Percentiles rank a stretch among this genome's conserved stretches.
phyloP scores from a whole-genome alignment of 2,888 invertebrate genomes.

The Drosophila ustulata region DNA sequence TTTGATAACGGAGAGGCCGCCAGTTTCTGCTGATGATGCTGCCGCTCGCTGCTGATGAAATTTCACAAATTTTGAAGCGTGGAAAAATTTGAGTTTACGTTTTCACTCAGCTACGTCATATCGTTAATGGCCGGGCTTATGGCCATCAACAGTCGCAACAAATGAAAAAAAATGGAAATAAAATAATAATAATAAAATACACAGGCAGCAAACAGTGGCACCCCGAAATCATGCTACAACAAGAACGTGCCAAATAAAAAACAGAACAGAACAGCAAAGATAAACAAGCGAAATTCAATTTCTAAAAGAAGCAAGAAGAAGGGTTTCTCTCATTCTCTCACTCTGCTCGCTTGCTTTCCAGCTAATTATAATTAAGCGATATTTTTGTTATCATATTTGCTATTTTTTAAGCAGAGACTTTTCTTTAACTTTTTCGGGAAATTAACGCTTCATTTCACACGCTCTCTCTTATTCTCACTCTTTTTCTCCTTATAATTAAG shows the following conservation, averaged over 20 bases:
- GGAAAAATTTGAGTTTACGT: constrained; percentile 65
- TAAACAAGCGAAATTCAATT: constrained; percentile 6
- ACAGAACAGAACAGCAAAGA: background rate
- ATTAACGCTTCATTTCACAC: no score
- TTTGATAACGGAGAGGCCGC: constrained; percentile 52
- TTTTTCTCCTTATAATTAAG: no score
- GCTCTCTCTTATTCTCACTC: no score
- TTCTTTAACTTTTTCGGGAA: no score
- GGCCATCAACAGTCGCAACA: constrained; percentile 4
- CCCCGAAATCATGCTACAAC: background rate
- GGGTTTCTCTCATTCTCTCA: background rate
- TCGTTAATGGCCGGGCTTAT: constrained; percentile 54
- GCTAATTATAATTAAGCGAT: no score
- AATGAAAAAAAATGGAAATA: no score
- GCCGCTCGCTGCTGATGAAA: constrained; percentile 64
- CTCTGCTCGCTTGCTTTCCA: background rate
- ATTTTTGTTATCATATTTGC: no score
- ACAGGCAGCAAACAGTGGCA: background rate
- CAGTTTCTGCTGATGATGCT: constrained; percentile 53
- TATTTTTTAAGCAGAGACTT: no score
- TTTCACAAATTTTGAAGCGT: constrained; percentile 65
- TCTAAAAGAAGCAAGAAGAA: background rate
- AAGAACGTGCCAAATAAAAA: background rate
- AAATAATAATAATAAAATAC: background rate
- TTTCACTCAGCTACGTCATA: constrained; percentile 57